Evolutionary conservation across 2,888 invertebrate species (phyloP).

Genomic region (Tipula helvola): DNA sequence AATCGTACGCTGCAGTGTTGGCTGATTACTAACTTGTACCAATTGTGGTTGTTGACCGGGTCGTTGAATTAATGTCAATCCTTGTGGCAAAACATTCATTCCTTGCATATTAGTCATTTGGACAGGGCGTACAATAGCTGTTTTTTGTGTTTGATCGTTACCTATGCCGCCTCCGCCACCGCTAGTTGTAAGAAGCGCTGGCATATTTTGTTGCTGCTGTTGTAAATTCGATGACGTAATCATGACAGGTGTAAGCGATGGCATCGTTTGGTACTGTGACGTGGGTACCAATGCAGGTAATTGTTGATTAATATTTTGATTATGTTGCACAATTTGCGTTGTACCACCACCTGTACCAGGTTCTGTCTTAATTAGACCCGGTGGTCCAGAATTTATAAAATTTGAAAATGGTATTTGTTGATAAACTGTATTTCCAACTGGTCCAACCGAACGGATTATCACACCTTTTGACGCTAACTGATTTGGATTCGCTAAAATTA

Average conservation of each 20-base stretch:
- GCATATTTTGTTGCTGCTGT: conserved; percentile 24
- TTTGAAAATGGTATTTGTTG: conserved; percentile 36
- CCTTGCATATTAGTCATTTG: conserved; percentile 27
- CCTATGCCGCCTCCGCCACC: background rate
- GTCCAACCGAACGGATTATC: conserved; percentile 33
- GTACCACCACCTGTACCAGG: conserved; percentile 19
- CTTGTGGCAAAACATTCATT: conserved; percentile 31
- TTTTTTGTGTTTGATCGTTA: background rate
- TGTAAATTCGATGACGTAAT: conserved; percentile 29
- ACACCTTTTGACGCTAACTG: conserved; percentile 31
- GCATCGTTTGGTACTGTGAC: conserved; percentile 20
- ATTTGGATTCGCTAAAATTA: conserved; percentile 24
- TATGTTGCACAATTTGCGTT: conserved; percentile 24
- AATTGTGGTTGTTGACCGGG: conserved; percentile 35
- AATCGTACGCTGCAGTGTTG: conserved; percentile 29
- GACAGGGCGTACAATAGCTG: conserved; percentile 32
- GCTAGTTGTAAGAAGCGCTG: conserved; percentile 24
- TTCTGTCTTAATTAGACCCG: conserved; percentile 26
- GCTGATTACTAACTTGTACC: conserved; percentile 29
- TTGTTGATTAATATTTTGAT: conserved; percentile 23
- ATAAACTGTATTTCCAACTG: conserved; percentile 27
- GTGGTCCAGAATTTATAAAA: conserved; percentile 27
- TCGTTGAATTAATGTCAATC: conserved; percentile 34
- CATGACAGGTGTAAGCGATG: conserved; percentile 18
- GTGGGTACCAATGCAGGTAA: conserved; percentile 34